A percentile compares a stretch with the other conserved stretches of the same genome.
These are phyloP conservation scores for Oreortyx pictus DNA, from an alignment of 2,797 vertebrate species.

Conservation along the genomic window DNA sequence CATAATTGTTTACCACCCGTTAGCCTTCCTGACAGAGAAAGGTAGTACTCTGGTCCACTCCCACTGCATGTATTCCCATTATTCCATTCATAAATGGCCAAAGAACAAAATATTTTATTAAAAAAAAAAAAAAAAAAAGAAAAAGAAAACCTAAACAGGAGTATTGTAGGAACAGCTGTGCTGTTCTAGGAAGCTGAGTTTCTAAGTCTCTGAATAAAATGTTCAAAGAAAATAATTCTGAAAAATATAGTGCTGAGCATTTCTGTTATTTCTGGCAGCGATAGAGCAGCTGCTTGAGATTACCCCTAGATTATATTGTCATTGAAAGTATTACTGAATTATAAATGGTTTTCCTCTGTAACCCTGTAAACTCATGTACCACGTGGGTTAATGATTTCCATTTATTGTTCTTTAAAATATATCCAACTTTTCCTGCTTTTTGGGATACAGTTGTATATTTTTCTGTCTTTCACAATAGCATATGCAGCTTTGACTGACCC, in stretches of 20 bases:
- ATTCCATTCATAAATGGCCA: not conserved
- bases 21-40: not conserved
- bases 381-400: not conserved
- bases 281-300: not conserved
- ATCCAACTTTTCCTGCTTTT: not conserved
- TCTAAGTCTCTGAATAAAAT: not conserved
- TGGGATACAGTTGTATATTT: not conserved
- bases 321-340: not conserved
- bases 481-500: not conserved
- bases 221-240: not conserved
- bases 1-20: not conserved
- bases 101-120: not conserved
- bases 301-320: not conserved
- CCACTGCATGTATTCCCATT: not conserved
- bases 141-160: not conserved
- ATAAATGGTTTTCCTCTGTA: not conserved
- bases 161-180: not conserved
- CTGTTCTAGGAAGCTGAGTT: not conserved
- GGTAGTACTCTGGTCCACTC: not conserved
- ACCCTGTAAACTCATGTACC: not conserved
- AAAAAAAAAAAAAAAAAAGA: too few species aligned
- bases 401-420: not conserved
- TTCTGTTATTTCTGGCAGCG: not conserved
- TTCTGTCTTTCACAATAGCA: not conserved
- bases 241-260: not conserved